Base-by-base conservation (phyloP, 1,140 invertebrate species). In the Onthophagus taurus region DNA sequence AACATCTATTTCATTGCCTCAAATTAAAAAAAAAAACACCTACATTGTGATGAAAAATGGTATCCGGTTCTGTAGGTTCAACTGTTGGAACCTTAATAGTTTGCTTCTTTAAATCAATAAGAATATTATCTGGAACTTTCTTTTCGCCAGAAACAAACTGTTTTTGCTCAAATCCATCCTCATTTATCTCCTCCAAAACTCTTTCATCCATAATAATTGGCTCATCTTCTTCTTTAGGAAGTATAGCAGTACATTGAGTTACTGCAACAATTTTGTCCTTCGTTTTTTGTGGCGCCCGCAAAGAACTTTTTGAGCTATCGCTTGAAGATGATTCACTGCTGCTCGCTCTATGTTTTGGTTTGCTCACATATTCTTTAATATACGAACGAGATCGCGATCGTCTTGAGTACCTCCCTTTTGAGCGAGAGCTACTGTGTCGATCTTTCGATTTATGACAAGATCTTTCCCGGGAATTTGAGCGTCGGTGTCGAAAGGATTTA, bases 1-100 rank as follows among this genome's bases (percentile, higher is more conserved):
- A 16, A 34, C 6, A n/a, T n/a, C n/a, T n/a, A n/a, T n/a, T n/a
- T n/a, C n/a, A n/a, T n/a, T n/a, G n/a, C n/a, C n/a, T n/a, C n/a
- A n/a, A n/a, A n/a, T n/a, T n/a, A n/a, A n/a, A n/a, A n/a, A n/a
- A n/a, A 13, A 30, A 31, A 44, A 26, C 23, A 52, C 55, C 55
- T 53, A 63, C 60, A 51, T 50, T 59, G 35, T 59, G 57, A 50
- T 63, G 55, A 45, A 62, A 63, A 35, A 63, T 59, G 44, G 55
- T 59, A 38, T 60, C 58, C 11, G 58, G 59, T 45, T 63, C 59
- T 8, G 52, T 26, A 18, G 51, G 50, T 48, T 60, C 56, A 34
- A 62, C 48, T 47, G 60, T 55, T 7, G 61, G 58, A 16, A 63
- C 56, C 48, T 59, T 61, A 42, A 63, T 63, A n/a, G 57, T 63